phyloP scores from a whole-genome alignment of 1,140 invertebrate genomes.

The Ostrea denselamellosa region DNA sequence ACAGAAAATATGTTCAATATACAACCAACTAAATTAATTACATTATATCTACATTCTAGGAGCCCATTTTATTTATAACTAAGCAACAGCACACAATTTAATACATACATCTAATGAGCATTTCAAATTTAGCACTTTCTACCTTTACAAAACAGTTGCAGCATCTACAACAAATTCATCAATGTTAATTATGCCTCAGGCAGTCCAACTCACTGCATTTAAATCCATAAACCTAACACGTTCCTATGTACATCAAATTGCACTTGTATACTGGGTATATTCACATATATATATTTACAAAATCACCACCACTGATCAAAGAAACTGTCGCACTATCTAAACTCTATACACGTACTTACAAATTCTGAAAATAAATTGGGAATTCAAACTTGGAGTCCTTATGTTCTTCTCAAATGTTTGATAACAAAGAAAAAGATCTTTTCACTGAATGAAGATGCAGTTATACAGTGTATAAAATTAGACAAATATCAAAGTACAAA shows the following conservation, averaged over 20 bases:
- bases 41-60: background rate
- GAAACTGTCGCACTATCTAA: too few species aligned
- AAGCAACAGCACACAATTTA: constrained; percentile 3
- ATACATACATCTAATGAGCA: background rate
- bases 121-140: background rate
- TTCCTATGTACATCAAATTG: background rate
- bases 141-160: background rate
- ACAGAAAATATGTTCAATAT: constrained; percentile 18
- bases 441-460: too few species aligned
- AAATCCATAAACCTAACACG: background rate
- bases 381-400: too few species aligned
- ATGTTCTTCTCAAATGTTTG: too few species aligned
- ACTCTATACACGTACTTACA: too few species aligned
- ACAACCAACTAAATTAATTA: background rate
- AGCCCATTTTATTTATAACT: background rate
- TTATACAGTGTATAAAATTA: too few species aligned
- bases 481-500: too few species aligned
- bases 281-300: too few species aligned
- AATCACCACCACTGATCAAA: too few species aligned
- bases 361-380: too few species aligned
- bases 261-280: background rate
- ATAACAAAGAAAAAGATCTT: too few species aligned
- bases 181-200: background rate
- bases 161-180: background rate
- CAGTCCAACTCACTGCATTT: background rate